phyloP scores from a whole-genome alignment of 2,888 invertebrate genomes.

The Selenia dentaria region DNA sequence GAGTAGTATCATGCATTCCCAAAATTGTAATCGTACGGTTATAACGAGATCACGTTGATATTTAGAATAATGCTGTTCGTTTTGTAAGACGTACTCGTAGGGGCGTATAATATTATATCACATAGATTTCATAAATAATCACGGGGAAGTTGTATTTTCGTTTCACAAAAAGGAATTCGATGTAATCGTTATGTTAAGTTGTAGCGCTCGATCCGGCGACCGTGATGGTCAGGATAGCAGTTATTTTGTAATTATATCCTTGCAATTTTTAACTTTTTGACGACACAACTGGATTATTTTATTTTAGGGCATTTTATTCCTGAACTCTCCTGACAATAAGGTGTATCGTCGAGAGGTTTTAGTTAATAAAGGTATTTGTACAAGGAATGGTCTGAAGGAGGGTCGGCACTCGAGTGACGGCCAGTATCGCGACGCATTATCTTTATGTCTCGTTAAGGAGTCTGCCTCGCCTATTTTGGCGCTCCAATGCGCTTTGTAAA shows the following conservation, averaged over 20 bases:
- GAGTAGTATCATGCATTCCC: conserved; percentile 82
- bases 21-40: conserved; percentile 77
- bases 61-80: conserved; percentile 79
- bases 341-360: conserved; percentile 68
- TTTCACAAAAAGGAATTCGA: conserved; percentile 50
- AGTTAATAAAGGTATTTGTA: conserved; percentile 78
- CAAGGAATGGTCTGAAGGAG: conserved; percentile 34
- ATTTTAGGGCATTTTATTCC: conserved; percentile 71
- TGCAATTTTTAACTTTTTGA: conserved; percentile 69
- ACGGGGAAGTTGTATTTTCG: conserved; percentile 59
- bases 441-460: conserved; percentile 60
- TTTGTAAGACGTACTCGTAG: conserved; percentile 77
- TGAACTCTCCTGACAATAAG: conserved; percentile 73
- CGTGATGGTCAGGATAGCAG: conserved; percentile 66
- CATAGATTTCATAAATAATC: conserved; percentile 73
- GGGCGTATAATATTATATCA: conserved; percentile 63
- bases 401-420: conserved; percentile 21
- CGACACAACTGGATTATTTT: conserved; percentile 60
- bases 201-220: conserved; percentile 62
- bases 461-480: conserved; percentile 72
- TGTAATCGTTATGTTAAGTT: conserved; percentile 56
- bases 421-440: neutral
- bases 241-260: conserved; percentile 49
- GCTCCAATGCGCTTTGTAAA: conserved; percentile 81
- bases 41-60: conserved; percentile 74